These are phyloP conservation scores for Oligia latruncula DNA, from an alignment of 2,888 invertebrate species.

Conservation along the genomic window DNA sequence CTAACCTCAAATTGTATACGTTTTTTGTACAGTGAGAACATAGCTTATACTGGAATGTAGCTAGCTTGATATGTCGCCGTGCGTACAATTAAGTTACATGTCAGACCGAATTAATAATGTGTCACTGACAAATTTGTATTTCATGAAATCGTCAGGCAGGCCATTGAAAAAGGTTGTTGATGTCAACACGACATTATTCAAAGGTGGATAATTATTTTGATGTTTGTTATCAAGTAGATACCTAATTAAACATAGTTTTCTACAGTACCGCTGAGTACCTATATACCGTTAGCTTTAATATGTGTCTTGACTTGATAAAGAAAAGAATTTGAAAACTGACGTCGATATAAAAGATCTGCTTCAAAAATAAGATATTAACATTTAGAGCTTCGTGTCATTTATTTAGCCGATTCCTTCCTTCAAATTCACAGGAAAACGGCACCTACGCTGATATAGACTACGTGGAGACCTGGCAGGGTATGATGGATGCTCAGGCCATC, in stretches of 20 bases:
- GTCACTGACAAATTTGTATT: not conserved
- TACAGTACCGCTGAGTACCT: too few species aligned
- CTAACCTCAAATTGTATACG: not conserved
- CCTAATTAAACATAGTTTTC: too few species aligned
- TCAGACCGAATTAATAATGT: not conserved
- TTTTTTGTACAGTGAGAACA: not conserved
- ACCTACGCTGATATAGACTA: constrained; percentile 89
- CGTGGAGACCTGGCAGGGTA: constrained; percentile 92
- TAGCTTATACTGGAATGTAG: too few species aligned
- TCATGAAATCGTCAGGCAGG: not conserved
- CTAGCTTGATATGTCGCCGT: too few species aligned
- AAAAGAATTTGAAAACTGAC: not conserved
- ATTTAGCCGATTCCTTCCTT: not conserved
- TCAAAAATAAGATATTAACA: not conserved
- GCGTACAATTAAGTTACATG: not conserved
- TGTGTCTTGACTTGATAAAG: not conserved
- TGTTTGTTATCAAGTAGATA: too few species aligned
- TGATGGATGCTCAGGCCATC: constrained; percentile 91
- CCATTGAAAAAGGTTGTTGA: not conserved
- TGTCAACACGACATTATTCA: not conserved
- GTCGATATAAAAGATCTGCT: not conserved
- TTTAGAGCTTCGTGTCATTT: not conserved
- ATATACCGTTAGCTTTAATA: too few species aligned
- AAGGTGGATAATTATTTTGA: too few species aligned
- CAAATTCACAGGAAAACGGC: constrained; percentile 66